These are phyloP conservation scores for Corbicula japonica DNA, from an alignment of 2,888 invertebrate species.

Conservation along the genomic window DNA sequence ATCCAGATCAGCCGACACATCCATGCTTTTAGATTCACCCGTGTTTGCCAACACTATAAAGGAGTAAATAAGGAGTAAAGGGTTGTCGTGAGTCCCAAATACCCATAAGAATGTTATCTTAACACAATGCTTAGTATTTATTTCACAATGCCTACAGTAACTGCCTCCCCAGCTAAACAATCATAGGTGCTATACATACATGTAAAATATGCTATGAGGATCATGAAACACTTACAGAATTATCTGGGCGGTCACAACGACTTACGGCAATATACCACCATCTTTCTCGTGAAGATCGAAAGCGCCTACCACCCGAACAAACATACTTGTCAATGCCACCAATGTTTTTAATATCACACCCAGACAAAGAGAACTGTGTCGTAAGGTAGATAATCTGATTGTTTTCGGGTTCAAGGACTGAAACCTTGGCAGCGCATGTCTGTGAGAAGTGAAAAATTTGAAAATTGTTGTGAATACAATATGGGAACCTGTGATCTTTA, in stretches of 20 bases:
- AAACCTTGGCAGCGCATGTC: slow-evolving; percentile 92
- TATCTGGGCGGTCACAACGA: slow-evolving; percentile 88
- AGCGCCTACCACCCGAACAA: slow-evolving; percentile 88
- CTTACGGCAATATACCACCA: slow-evolving; percentile 98
- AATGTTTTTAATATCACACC: slow-evolving; percentile 68
- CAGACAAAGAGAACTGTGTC: slow-evolving; percentile 73
- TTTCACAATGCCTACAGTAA: too few species aligned
- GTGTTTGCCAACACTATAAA: too few species aligned
- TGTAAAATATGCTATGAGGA: background rate
- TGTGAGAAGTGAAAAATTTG: slow-evolving; percentile 86
- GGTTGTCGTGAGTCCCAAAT: too few species aligned
- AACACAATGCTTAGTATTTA: too few species aligned
- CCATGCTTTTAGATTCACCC: too few species aligned
- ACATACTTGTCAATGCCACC: slow-evolving; percentile 70
- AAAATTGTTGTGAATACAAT: too few species aligned
- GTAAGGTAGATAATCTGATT: slow-evolving; percentile 94
- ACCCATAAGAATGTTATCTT: too few species aligned
- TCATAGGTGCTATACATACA: too few species aligned
- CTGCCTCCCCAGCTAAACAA: too few species aligned
- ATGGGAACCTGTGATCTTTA: too few species aligned
- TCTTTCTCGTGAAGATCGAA: slow-evolving; percentile 93
- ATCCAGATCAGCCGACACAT: too few species aligned
- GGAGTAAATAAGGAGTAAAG: too few species aligned
- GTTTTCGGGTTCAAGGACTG: slow-evolving; percentile 90
- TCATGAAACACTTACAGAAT: slow-evolving; percentile 41